Evolutionary conservation across 2,888 invertebrate genomes (phyloP).

Genomic region (Resseliella maxima): DNA sequence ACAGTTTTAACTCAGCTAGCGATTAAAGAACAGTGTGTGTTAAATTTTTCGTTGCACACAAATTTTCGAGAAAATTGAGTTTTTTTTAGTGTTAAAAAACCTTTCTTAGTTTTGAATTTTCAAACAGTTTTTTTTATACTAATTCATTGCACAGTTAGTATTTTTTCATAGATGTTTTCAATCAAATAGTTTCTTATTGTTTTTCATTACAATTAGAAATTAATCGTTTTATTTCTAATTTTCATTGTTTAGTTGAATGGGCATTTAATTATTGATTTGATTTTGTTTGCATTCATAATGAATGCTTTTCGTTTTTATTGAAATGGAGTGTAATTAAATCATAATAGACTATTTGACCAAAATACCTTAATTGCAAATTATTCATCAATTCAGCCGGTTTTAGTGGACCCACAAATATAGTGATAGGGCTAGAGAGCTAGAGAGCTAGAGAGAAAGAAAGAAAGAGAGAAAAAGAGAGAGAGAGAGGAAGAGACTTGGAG

Average conservation of each 20-base stretch:
- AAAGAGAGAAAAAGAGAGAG: not conserved
- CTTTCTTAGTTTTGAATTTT: no score
- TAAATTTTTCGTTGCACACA: not conserved
- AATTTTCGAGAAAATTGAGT: no score
- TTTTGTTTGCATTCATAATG: slow-evolving; percentile 50
- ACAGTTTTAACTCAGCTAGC: slow-evolving; percentile 47
- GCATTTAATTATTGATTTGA: not conserved
- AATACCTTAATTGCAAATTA: slow-evolving; percentile 51
- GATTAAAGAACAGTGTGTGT: slow-evolving; percentile 48
- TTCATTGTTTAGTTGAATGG: not conserved
- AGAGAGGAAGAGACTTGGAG: no score
- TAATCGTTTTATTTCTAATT: not conserved
- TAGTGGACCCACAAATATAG: not conserved
- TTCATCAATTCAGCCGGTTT: not conserved
- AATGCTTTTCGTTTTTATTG: not conserved
- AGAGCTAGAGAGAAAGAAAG: no score
- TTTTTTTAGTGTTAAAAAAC: no score
- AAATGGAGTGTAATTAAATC: slow-evolving; percentile 43
- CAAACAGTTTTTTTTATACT: not conserved
- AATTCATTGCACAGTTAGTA: not conserved
- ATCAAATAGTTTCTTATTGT: not conserved
- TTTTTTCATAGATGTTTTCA: not conserved
- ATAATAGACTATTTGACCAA: slow-evolving; percentile 45
- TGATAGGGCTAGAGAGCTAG: no score
- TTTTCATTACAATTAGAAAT: not conserved